Evolutionary conservation across 2,797 vertebrate species (phyloP).

Genomic region (Geotrypetes seraphini): DNA sequence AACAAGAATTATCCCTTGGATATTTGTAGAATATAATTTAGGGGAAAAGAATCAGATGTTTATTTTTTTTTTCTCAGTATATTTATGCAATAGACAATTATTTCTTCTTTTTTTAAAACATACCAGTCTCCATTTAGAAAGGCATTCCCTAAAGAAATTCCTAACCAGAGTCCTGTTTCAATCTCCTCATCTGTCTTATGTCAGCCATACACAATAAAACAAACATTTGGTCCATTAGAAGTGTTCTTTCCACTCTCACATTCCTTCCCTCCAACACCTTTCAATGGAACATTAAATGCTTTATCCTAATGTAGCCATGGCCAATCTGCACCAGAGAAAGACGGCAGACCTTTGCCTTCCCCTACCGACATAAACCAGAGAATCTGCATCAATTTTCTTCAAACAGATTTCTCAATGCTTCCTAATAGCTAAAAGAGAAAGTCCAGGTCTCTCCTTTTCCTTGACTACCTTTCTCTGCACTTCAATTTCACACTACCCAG

Average conservation of each 20-base stretch:
- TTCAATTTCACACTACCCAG: too few relatives aligned
- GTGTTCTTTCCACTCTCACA: slow-evolving; percentile 12
- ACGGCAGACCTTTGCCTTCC: neutral
- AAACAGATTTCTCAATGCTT: neutral
- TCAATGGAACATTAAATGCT: slow-evolving; percentile 37
- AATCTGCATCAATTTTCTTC: too few relatives aligned
- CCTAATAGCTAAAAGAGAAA: too few relatives aligned
- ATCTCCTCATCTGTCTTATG: slow-evolving; percentile 32
- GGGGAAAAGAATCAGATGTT: too few relatives aligned
- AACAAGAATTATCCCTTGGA: too few relatives aligned
- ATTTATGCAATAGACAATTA: too few relatives aligned
- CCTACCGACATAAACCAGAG: too few relatives aligned
- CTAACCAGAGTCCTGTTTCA: neutral
- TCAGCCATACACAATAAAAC: slow-evolving; percentile 33
- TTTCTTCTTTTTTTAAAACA: too few relatives aligned
- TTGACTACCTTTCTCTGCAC: too few relatives aligned
- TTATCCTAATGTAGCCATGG: slow-evolving; percentile 59
- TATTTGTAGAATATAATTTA: too few relatives aligned
- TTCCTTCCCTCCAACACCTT: slow-evolving; percentile 23
- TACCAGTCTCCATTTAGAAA: slow-evolving; percentile 28
- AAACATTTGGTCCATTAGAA: slow-evolving; percentile 11
- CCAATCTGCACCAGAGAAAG: slow-evolving; percentile 8
- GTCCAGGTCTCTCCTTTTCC: too few relatives aligned
- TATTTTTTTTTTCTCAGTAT: too few relatives aligned
- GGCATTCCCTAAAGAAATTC: slow-evolving; percentile 15